Evolutionary conservation across 2,888 invertebrate species (phyloP), one percentile per base, ranked within the genome.

Genomic region (Papilio protenor): DNA sequence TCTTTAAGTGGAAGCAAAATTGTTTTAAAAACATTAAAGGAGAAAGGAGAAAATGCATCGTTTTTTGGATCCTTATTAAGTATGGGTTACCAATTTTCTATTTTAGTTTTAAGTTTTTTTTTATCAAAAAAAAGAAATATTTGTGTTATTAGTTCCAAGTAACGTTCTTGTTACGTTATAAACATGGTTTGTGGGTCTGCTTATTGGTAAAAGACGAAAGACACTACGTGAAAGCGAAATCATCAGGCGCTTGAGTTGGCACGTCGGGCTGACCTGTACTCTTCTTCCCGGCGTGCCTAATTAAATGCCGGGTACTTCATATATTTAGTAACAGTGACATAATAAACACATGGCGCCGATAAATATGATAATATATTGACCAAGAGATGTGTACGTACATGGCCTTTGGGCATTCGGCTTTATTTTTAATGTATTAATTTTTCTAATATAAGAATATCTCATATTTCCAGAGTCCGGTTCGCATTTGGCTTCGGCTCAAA

Each of bases 401-500:
- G 52, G 18, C 18, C 52, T 16, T 6, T 52, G 4, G 16, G 52
- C 5, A 16, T 18, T 5, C 52, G 18, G 18, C 18, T 52, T 16
- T 5, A 2, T 18, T 52, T 52, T 52, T 52, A 18, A 18, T 52
- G 18, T 70, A 75, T 76, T 12, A 45, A 64, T 23, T 66, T 66
- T 45, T 66, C n/a, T 40, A 40, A 66, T 66, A 66, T n/a, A n/a
- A 75, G 47, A 79, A 64, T 59, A 59, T 69, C 69, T 69, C 74
- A 52, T 79, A 33, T 40, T 82, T 82, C 52, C 88, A 95, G 95
- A 88, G 86, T 95, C 95, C 85, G 96, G 96, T 72, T 96, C 96
- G 73, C 96, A 96, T 88, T 89, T 96, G 83, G 93, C 95, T 45
- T 96, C 96, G 33, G 95, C 96, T 77, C 94, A 95, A 87, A 95